These are phyloP conservation scores for Heptranchias perlo DNA, from an alignment of 2,113 vertebrate species.

Conservation along the genomic window DNA sequence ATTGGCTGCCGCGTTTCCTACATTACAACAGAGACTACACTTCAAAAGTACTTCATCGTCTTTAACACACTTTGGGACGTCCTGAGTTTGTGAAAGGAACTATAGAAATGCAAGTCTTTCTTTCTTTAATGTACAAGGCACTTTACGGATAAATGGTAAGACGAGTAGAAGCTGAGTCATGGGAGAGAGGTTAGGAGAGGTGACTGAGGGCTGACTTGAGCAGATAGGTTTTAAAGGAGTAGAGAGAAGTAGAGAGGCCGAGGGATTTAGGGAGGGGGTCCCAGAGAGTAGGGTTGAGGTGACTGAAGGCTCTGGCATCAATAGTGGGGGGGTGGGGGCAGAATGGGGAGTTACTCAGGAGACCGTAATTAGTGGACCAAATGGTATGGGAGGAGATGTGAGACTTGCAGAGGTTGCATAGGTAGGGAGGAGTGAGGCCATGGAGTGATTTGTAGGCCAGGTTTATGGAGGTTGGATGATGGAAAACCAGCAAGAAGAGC, in stretches of 20 bases:
- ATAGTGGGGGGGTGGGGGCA: background rate
- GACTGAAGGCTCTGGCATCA: background rate
- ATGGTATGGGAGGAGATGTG: background rate
- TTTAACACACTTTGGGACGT: background rate
- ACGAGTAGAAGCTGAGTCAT: background rate
- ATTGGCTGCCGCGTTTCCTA: background rate
- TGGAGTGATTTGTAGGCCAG: background rate
- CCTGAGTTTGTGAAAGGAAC: background rate
- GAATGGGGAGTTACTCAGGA: background rate
- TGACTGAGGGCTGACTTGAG: background rate
- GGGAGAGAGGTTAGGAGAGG: background rate
- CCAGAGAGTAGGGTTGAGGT: too few relatives aligned
- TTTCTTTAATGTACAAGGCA: background rate
- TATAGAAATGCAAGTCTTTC: background rate
- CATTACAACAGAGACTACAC: background rate
- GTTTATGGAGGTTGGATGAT: background rate
- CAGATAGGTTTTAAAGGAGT: background rate
- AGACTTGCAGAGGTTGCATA: background rate
- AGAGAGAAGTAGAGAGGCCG: background rate
- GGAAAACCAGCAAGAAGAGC: background rate
- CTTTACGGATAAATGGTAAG: background rate
- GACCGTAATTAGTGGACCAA: background rate
- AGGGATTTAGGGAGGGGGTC: background rate
- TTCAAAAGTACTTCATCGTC: background rate
- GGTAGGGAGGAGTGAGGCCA: background rate